Percentiles rank a stretch among this genome's conserved stretches.
Evolutionary conservation across 2,113 vertebrate species (phyloP).

Genomic region (Thinocorus orbignyianus): DNA sequence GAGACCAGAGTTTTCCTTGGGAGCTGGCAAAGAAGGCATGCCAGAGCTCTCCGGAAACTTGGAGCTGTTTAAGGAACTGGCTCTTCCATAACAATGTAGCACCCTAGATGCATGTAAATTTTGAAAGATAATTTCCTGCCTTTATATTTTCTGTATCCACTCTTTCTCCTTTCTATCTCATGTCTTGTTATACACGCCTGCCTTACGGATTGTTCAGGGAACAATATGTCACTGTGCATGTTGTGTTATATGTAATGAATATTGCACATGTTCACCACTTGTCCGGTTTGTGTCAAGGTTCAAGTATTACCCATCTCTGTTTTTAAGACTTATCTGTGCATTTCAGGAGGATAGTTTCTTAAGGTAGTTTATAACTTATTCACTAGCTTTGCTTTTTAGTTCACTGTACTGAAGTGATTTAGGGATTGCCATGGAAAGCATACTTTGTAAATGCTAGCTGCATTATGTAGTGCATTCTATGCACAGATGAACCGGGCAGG

Average conservation of each 20-base stretch:
- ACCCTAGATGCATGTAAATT: background rate
- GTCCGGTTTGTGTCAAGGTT: background rate
- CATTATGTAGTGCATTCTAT: background rate
- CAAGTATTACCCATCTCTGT: background rate
- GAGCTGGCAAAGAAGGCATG: background rate
- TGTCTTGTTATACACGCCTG: background rate
- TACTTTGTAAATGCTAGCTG: background rate
- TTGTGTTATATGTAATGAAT: background rate
- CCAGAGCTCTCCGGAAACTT: background rate
- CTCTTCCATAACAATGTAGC: rapidly evolving
- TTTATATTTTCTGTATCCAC: background rate
- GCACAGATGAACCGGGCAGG: background rate
- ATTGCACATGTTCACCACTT: rapidly evolving
- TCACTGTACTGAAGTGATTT: background rate
- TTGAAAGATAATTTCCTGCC: background rate
- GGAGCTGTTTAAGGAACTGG: background rate
- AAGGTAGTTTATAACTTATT: background rate
- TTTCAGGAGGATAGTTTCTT: background rate
- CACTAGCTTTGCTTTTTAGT: background rate
- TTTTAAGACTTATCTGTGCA: background rate
- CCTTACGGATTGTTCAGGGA: background rate
- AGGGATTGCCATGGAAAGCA: background rate
- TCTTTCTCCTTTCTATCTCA: background rate
- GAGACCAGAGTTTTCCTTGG: background rate
- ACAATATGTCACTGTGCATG: background rate